These are phyloP conservation scores for Willowsia nigromaculata DNA, from an alignment of 2,888 invertebrate genomes.

Conservation along the genomic window DNA sequence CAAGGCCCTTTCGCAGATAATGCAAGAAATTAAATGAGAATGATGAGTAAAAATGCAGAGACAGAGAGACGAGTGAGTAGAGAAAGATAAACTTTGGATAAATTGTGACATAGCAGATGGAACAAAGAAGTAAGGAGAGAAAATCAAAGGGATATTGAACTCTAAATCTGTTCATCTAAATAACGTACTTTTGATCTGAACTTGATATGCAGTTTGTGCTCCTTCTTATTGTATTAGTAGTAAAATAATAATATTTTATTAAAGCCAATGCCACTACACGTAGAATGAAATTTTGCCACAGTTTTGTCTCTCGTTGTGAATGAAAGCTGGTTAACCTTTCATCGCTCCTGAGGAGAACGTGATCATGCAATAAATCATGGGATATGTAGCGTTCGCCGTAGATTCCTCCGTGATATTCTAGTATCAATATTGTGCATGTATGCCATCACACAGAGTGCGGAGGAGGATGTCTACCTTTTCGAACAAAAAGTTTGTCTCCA, in stretches of 20 bases:
- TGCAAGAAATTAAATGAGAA: background rate
- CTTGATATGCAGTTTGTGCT: constrained; percentile 11
- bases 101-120: background rate
- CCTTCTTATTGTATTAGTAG: background rate
- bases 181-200: background rate
- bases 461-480: constrained; percentile 56
- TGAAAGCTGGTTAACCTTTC: constrained; percentile 39
- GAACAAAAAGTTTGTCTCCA: background rate
- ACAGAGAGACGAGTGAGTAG: background rate
- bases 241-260: background rate
- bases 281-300: constrained; percentile 3
- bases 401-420: background rate
- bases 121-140: background rate
- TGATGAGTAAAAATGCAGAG: background rate
- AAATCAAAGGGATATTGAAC: constrained; percentile 49
- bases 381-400: constrained; percentile 2
- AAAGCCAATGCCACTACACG: background rate
- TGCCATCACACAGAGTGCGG: background rate
- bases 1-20: background rate
- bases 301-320: background rate
- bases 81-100: background rate
- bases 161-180: background rate
- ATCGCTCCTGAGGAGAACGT: constrained; percentile 44
- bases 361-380: constrained; percentile 52
- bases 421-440: background rate